Base-by-base conservation (phyloP, 2,797 vertebrate species). In the Loris lydekkerianus region DNA sequence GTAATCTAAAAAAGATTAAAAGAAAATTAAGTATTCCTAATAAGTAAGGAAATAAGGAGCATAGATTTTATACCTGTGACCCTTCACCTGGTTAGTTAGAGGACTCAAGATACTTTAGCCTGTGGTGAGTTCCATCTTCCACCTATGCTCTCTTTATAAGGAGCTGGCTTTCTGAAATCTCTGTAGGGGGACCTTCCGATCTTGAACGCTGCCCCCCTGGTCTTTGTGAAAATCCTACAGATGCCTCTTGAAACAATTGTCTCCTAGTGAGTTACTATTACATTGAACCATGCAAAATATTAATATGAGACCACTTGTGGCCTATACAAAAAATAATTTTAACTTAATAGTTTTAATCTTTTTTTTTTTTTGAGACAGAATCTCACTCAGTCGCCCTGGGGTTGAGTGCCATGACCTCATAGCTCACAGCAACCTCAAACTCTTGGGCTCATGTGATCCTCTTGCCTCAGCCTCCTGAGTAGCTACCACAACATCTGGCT, bases 1-100 rank as follows among this genome's bases (percentile, higher is more conserved):
- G 10, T 29, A 95, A 95, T 92, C 86, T 61, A 82, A 92, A 95
- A 83, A 70, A 53, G 77, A 95, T 94, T 88, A 88, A 81, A 88
- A 80, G 58, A 77, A 84, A 80, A 75, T 91, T 67, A 95, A 92
- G 77, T 82, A 69, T 53, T 94, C 23, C 17, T 70, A 78, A 60
- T 61, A 83, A 86, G 18, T 31, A 37, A 84, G 49, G 7, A 29
- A 60, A 83, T 70, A 72, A 46, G 69, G 27, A 89, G 10, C 25
- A 18, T 14, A 84, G 37, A 25, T 25, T 37, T 78, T 77, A 8
- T 53, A 18, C 58, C 53, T 53, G 34, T 80, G 81, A 21, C 7
- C 18, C 49, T 92, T 92, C 5, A 7, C 72, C 37, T 65, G 76
- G 29, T 92, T 17, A 58, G 21, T 53, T 37, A 23, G 25, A 9